Evolutionary conservation across 2,888 invertebrate genomes (phyloP), one percentile per base, ranked within the genome.

Genomic region (Hyalella azteca): DNA sequence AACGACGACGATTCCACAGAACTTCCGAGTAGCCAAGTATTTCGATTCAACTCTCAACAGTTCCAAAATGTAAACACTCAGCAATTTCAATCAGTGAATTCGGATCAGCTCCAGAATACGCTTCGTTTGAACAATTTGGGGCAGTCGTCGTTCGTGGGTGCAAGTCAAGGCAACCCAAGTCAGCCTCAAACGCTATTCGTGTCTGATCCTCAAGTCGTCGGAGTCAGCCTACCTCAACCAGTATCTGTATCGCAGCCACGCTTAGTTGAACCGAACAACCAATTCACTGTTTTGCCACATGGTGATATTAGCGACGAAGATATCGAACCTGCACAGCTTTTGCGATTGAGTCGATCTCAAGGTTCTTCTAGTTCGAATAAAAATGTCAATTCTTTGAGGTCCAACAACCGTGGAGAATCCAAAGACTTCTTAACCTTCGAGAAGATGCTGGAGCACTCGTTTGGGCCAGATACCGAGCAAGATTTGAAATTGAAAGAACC

Each of bases 371-470:
- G 36, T 9, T 15, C 66, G 0, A 66, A 66, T 13, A 26, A 32
- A 5, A 11, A 66, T 15, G 4, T 66, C 39, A 66, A 66, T 66
- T 32, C 66, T 19, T 22, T 66, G 3, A 19, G 36, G 19, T 36
- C 66, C 32, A 19, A 32, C 9, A 36, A 19, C 32, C 22, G 36
- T 36, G 39, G 36, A 36, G 36, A 1, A 19, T 29, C 66, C 2
- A 66, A 66, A 36, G 36, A 13, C 26, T 66, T 66, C 29, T 36
- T n/a, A n/a, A 66, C 29, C 7, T 36, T 75, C 26, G 75, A 75
- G 22, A 75, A 75, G 45, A 75, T 75, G 75, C 40, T 75, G 11
- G 75, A 75, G 26, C 19, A 75, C 45, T 41, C 75, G 9, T 75
- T 75, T 19, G 75, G 45, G 13, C 75, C 75, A 22, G 75, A 75